Evolutionary conservation across 1,140 invertebrate species (phyloP), one percentile per base, ranked within the genome.

Genomic region (Cheumatopsyche charites): DNA sequence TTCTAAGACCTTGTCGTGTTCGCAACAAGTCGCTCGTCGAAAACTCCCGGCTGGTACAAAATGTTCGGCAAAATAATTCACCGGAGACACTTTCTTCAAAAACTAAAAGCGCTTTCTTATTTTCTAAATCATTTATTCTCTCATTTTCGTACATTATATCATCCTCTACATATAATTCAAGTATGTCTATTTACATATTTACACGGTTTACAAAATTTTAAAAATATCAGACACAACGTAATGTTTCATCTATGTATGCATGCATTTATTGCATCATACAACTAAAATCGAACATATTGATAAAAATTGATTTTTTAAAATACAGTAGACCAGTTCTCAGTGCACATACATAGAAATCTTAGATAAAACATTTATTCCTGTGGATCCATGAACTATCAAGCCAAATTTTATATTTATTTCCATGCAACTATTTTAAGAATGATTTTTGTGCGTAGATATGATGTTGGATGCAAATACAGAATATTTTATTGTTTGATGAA

Each of bases 121-220:
- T 58, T 68, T 68, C 66, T 68, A 68, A 68, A 68, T 68, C 29
- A 68, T 68, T 68, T 68, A 68, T 68, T 68, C 36, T 55, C 26
- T 55, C 45, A 55, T 68, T 68, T 68, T 68, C 66, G 36, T 68
- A 68, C 66, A 68, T 29, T 55, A 58, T 68, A 47, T 68, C 55
- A 58, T 58, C 63, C 17, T 68, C 66, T 68, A 68, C 66, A 58
- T 29, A 47, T 68, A 68, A 55, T 47, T 43, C 62, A 42, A 63
- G 21, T 55, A 55, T 36, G 19, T 66, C 23, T 68, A 68, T 68
- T 68, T 68, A 68, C 66, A 68, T 68, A 68, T 68, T 29, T 68
- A 68, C 66, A 68, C 13, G 13, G 21, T 63, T 63, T 63, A 42
- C 41, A 63, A 63, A 63, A 36, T 4, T 42, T 43, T 11, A 62